Conservation (phyloP, 1,140 invertebrate species). For the Ylistrum balloti region DNA sequence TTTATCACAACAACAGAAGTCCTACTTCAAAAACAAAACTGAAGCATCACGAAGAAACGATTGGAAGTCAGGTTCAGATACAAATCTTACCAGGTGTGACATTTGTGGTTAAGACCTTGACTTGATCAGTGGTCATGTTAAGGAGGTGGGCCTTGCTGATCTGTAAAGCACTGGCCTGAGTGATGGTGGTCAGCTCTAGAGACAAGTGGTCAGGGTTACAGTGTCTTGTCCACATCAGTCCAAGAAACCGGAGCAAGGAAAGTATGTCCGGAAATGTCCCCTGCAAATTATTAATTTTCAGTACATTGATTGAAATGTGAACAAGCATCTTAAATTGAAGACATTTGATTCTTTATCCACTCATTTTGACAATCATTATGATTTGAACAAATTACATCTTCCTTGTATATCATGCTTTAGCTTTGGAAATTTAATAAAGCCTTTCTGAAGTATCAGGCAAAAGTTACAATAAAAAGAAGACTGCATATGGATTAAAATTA, state of each 20-base stretch:
- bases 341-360: too few relatives aligned
- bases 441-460: too few relatives aligned
- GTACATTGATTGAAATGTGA: too few relatives aligned
- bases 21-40: too few relatives aligned
- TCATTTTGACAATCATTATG: too few relatives aligned
- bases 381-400: too few relatives aligned
- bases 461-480: too few relatives aligned
- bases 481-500: too few relatives aligned
- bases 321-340: too few relatives aligned
- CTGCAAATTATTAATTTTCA: not conserved
- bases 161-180: constrained; percentile 67
- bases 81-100: constrained; percentile 6
- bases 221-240: constrained; percentile 72
- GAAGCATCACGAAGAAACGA: not conserved
- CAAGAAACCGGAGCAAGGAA: constrained; percentile 65
- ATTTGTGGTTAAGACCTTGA: not conserved
- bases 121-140: constrained; percentile 14
- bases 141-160: constrained; percentile 59
- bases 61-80: not conserved
- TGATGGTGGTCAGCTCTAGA: constrained; percentile 55
- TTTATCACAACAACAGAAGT: too few relatives aligned
- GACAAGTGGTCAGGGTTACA: constrained; percentile 59
- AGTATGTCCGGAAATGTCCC: constrained; percentile 46
- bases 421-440: too few relatives aligned
- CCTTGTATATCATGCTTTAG: too few relatives aligned